Base-by-base conservation (phyloP, 2,888 invertebrate species). In the Abrostola triplasia region DNA sequence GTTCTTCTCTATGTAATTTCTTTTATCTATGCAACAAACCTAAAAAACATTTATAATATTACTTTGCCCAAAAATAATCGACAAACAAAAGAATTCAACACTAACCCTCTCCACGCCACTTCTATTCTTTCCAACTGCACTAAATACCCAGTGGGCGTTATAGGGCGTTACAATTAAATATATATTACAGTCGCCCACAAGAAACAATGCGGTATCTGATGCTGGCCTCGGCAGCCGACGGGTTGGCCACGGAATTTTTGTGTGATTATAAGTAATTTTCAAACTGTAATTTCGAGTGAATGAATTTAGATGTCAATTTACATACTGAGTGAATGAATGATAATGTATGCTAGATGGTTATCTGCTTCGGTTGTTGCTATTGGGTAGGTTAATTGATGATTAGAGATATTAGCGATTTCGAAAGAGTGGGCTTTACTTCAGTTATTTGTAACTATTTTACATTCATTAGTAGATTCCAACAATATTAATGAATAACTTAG, bases 131-230 rank as follows among this genome's bases (percentile, higher is more conserved):
- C 47, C 56, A 73, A 70, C 71, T 87, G 86, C 85, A 88, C 90
- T 88, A 88, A 88, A 90, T 88, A 85, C 83, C 74, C 78, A 74
- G 85, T 87, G 88, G 91, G 90, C 87, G 90, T 85, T 73, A 50
- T 64, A 73, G 88, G 88, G 90, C 89, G 90, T 90, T 83, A 90
- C 90, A 91, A 91, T 91, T 90, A 91, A 90, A 90, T 86, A 89
- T 89, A 89, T 88, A 87, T 89, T 88, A 89, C 86, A 70, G 77
- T 72, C 86, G 82, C 87, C 88, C 84, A 86, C 85, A 41, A 61
- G 75, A 73, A 79, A 84, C 86, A 81, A 82, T 82, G 70, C 74
- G 37, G 52, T 79, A 80, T 80, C 79, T 64, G 78, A 76, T 77
- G 68, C 42, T 47, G 54, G 61, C 62, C 41, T 7, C 13, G 38